Percentiles rank a stretch among this genome's conserved stretches.
Evolutionary conservation across 2,113 vertebrate species (phyloP).

Genomic region (Nanger granti): DNA sequence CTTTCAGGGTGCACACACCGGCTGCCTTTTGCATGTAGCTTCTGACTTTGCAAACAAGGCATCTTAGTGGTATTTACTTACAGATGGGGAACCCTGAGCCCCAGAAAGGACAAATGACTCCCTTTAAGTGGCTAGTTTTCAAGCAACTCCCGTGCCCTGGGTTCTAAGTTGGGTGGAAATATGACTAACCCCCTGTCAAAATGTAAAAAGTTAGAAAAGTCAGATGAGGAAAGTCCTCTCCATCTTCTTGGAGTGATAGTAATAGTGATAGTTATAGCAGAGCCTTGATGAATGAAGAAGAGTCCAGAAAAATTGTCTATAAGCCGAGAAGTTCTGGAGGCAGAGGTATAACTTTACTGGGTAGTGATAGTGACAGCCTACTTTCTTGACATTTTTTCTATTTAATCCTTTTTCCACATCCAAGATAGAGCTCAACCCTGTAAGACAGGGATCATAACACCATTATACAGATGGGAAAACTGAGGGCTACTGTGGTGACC

Average conservation of each 20-base stretch:
- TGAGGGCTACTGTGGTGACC: background rate
- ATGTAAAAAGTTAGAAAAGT: background rate
- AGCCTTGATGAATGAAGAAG: background rate
- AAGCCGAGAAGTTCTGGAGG: background rate
- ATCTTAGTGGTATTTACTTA: slow-evolving; percentile 27
- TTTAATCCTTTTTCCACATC: background rate
- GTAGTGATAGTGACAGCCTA: background rate
- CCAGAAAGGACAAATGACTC: slow-evolving; percentile 29
- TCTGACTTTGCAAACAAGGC: slow-evolving; percentile 18
- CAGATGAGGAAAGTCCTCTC: background rate
- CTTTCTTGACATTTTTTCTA: background rate
- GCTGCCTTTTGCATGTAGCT: background rate
- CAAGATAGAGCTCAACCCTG: background rate
- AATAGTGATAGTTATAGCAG: background rate
- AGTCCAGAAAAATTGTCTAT: background rate
- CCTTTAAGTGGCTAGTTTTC: slow-evolving; percentile 24
- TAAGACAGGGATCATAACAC: background rate
- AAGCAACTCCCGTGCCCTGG: background rate
- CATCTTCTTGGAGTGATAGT: background rate
- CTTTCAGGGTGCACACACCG: background rate
- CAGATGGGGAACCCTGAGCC: slow-evolving; percentile 3
- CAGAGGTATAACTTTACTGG: background rate
- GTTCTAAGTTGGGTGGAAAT: background rate
- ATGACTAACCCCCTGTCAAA: background rate
- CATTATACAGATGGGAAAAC: slow-evolving; percentile 19